phyloP scores from a whole-genome alignment of 2,797 vertebrate species.

The Lates japonicus region DNA sequence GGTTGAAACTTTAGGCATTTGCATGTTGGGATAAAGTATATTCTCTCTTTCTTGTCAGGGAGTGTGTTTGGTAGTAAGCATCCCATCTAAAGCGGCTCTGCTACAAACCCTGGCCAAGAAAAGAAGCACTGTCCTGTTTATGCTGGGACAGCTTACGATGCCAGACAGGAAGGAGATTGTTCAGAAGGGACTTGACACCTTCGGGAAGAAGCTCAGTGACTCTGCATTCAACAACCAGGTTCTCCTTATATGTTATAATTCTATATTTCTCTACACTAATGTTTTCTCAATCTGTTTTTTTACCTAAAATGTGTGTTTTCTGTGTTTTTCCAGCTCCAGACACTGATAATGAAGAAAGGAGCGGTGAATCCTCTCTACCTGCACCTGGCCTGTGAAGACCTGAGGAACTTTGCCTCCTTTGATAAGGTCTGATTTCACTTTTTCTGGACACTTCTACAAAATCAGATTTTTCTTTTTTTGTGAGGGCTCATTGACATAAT shows the following conservation, averaged over 20 bases:
- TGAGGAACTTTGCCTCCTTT: conserved; percentile 89
- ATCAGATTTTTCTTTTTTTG: too few relatives aligned
- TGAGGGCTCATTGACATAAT: too few relatives aligned
- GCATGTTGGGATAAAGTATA: background rate
- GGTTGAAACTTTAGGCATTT: background rate
- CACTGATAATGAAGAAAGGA: conserved; percentile 90
- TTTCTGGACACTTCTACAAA: background rate
- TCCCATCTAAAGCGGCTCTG: conserved; percentile 80
- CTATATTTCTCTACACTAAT: background rate
- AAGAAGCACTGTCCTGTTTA: conserved; percentile 71
- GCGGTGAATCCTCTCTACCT: conserved; percentile 89
- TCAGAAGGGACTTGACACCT: conserved; percentile 86
- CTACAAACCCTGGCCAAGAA: conserved; percentile 82
- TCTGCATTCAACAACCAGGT: conserved; percentile 95
- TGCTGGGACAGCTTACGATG: conserved; percentile 85
- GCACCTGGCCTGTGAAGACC: conserved; percentile 88
- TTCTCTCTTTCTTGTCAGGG: conserved; percentile 73
- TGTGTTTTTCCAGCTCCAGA: conserved; percentile 85
- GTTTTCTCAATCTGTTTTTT: background rate
- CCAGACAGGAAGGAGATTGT: conserved; percentile 86
- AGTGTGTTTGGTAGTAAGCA: conserved; percentile 88
- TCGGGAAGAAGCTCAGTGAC: conserved; percentile 93
- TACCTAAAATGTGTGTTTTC: background rate
- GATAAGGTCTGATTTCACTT: conserved; percentile 86
- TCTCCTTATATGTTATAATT: background rate